Evolutionary conservation across 1,140 invertebrate species (phyloP), one percentile per base, ranked within the genome.

Genomic region (Macrosteles quadrilineatus): DNA sequence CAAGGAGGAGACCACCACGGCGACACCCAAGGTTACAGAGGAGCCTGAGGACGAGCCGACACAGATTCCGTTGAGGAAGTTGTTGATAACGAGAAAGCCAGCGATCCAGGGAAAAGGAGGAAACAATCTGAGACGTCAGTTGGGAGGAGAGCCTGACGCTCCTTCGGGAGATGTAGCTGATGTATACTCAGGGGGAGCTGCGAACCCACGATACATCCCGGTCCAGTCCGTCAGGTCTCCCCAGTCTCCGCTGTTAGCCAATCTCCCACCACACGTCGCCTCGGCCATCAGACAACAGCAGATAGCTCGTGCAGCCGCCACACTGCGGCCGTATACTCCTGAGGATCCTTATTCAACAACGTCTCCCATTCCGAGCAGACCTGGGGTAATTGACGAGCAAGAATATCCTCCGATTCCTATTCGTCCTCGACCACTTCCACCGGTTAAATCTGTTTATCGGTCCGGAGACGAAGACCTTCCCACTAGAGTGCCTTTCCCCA

Each of bases 71-170:
- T 78, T 80, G n/a, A 71, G 80, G 9, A 78, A 77, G 40, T 76
- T 83, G 12, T 69, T 83, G 1, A 82, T 84, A 6, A 76, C 82
- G 0, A 84, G 83, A 69, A 72, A 82, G 69, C 82, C 83, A 0
- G 29, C 81, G 0, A 77, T 0, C 78, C 81, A 74, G 77, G 11
- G 78, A 80, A 21, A 79, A 80, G 36, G 79, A 78, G 83, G 83
- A 1, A 87, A 87, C 70, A 78, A 77, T 1, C 73, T 87, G 14
- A 77, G 87, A 69, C 80, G 89, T 29, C 87, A 90, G 72, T 78
- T 90, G 4, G 74, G 78, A 23, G 80, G 81, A 0, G 81, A 81
- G 9, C 78, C 78, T 11, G 47, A 67, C 14, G 47, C 64, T 47
- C 23, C 69, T 9, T 31, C 72, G 23, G 62, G 64, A 17, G 73